Conservation (phyloP, 2,113 vertebrate species). For the Catharus bicknelli region DNA sequence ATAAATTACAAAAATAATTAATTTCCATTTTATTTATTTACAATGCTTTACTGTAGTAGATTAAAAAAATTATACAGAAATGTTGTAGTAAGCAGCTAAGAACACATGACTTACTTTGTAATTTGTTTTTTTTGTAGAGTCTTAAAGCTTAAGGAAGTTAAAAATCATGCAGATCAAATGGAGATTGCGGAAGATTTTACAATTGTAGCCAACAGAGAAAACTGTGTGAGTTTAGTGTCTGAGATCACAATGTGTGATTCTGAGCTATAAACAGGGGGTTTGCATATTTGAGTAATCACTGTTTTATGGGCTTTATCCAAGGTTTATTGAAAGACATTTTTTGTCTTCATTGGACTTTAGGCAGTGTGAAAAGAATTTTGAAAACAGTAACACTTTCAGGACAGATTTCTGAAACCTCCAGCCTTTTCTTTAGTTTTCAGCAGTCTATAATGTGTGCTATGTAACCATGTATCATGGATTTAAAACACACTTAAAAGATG, state of each 20-base stretch:
- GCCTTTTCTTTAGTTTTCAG: background rate
- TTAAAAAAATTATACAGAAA: background rate
- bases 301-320: background rate
- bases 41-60: background rate
- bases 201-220: constrained; percentile 80
- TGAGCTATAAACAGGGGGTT: background rate
- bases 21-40: background rate
- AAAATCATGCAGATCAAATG: constrained; percentile 73
- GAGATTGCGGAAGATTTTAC: constrained; percentile 86
- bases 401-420: background rate
- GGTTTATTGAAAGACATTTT: background rate
- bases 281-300: background rate
- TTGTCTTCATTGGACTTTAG: background rate
- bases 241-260: background rate
- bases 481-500: background rate
- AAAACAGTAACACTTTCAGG: background rate
- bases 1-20: background rate
- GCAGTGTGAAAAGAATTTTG: background rate
- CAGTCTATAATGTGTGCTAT: background rate
- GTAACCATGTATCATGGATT: background rate
- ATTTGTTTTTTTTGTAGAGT: constrained; percentile 77
- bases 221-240: constrained; percentile 76
- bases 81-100: background rate
- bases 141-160: constrained; percentile 82
- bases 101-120: background rate